Percentiles rank a stretch among this genome's conserved stretches.
Conservation (phyloP, 92 coral and sea anemone species). For the Epizoanthus illoricatus region DNA sequence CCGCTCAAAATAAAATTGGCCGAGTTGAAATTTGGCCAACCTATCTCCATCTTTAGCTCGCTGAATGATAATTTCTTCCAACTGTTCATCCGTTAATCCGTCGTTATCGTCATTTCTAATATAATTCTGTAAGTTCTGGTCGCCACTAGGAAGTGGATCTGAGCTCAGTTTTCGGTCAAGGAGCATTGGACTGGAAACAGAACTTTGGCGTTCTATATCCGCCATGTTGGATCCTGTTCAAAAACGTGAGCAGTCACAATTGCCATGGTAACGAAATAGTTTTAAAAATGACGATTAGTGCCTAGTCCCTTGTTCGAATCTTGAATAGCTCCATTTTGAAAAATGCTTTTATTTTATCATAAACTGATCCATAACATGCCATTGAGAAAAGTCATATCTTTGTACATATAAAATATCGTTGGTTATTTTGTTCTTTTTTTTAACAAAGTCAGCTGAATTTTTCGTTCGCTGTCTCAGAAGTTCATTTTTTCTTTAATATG, state of each 20-base stretch:
- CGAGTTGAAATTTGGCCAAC: conserved; percentile 91
- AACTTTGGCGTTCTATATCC: conserved; percentile 60
- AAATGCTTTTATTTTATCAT: too few relatives aligned
- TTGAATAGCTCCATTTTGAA: too few relatives aligned
- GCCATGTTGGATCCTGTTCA: conserved; percentile 69
- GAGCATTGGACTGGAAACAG: conserved; percentile 61
- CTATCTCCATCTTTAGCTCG: conserved; percentile 73
- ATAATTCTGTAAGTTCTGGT: conserved; percentile 23
- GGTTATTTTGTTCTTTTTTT: too few relatives aligned
- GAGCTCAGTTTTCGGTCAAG: conserved; percentile 80
- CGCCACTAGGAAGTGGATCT: conserved; percentile 70
- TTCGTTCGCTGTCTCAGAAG: too few relatives aligned
- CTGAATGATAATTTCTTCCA: conserved; percentile 74
- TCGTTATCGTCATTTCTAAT: conserved; percentile 43
- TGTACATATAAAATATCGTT: too few relatives aligned
- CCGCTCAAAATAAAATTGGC: conserved; percentile 97
- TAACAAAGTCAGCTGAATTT: too few relatives aligned
- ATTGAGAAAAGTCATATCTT: too few relatives aligned
- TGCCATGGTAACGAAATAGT: conserved; percentile 39
- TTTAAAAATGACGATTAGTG: too few relatives aligned
- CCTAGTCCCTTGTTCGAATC: too few relatives aligned
- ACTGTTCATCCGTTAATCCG: conserved; percentile 69
- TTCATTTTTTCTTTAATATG: too few relatives aligned
- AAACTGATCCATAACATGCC: too few relatives aligned
- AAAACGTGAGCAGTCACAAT: conserved; percentile 15